Base-by-base conservation (phyloP, 2,888 invertebrate species). In the Melinopterus prodromus region DNA sequence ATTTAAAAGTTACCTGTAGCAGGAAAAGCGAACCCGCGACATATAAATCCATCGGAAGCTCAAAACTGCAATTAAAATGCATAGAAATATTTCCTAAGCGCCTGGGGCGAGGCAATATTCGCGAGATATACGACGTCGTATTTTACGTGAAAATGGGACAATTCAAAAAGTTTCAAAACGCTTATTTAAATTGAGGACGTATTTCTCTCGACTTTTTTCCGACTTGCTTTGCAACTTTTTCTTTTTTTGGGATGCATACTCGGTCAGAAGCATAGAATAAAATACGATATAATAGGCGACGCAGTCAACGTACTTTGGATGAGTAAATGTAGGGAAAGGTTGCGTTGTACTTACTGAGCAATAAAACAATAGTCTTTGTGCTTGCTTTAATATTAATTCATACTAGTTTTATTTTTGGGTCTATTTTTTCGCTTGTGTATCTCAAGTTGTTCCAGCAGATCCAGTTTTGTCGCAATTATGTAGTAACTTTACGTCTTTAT, bases 11-110 rank as follows among this genome's bases (percentile, higher is more conserved):
- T 53, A 3, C 69, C 14, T 77, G 26, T 14, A 37, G 77, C 53
- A 69, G 77, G 16, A 26, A 77, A 69, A 77, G 77, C 16, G 26
- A 14, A 37, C 26, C 26, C 26, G 26, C 26, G 26, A 26, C 16
- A 16, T 74, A 74, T 74, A 70, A 77, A 77, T 74, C 74, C 74
- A 35, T 74, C 74, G 35, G 26, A 15, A 71, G 35, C 16, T 35
- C 69, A 53, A 38, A 76, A 76, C 71, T 76, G 77, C 75, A 80
- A 80, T 80, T 80, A 78, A 78, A 80, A 76, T 75, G 80, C 71
- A 78, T 78, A 72, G 74, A 74, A 78, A 78, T 78, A 70, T 76
- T 70, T 74, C 38, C 77, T 74, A 80, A 77, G 26, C 74, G 74
- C 72, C 53, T 71, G 70, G 75, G 74, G 71, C 38, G 38, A 69